phyloP scores from a whole-genome alignment of 2,113 vertebrate genomes.

The Caretta caretta region DNA sequence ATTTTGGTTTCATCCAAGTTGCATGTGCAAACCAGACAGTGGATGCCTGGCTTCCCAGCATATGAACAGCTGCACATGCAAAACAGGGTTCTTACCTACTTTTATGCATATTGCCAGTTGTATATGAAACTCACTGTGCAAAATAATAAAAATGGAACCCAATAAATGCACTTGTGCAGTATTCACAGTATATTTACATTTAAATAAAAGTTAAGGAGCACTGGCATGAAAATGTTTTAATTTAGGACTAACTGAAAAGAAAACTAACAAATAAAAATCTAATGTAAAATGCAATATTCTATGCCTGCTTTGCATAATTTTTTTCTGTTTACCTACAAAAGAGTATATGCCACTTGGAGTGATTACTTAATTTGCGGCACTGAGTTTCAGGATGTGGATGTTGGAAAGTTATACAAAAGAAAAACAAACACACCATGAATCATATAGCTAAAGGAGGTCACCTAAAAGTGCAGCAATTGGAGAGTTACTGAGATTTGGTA shows the following conservation, averaged over 20 bases:
- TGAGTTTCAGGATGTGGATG: slow-evolving; percentile 5
- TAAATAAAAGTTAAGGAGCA: background rate
- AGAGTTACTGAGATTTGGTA: background rate
- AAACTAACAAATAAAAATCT: background rate
- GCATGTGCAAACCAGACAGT: background rate
- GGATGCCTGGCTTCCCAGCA: background rate
- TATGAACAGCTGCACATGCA: accelerated
- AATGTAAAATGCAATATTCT: background rate
- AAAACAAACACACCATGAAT: background rate
- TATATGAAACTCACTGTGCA: background rate
- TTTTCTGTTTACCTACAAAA: background rate
- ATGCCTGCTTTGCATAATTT: background rate
- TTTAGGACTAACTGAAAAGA: background rate
- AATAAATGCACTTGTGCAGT: background rate
- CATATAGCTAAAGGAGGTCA: background rate
- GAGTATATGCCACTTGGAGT: background rate
- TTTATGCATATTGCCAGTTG: no score
- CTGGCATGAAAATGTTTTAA: background rate
- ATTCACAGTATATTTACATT: background rate
- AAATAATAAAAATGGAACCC: background rate
- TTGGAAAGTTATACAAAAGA: background rate
- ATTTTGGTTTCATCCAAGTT: background rate
- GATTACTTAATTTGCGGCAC: background rate
- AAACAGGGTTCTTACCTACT: background rate
- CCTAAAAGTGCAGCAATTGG: background rate